phyloP scores from a whole-genome alignment of 2,888 invertebrate species.

The Oscheius myriophilus region DNA sequence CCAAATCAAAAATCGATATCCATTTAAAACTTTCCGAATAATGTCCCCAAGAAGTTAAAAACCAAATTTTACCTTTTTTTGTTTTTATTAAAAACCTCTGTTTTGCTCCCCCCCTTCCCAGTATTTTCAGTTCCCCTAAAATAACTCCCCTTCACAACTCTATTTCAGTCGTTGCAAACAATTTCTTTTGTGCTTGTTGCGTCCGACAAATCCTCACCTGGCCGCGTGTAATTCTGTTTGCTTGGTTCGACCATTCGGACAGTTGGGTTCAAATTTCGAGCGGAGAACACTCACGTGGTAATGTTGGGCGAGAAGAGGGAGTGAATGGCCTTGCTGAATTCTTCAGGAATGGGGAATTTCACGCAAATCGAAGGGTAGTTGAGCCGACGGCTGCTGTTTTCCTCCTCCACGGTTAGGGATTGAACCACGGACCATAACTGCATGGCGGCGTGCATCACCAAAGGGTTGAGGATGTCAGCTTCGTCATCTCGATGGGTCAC shows the following conservation, averaged over 20 bases:
- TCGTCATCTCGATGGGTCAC: slow-evolving; percentile 68
- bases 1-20: too few species aligned
- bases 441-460: slow-evolving; percentile 65
- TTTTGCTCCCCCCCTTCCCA: too few species aligned
- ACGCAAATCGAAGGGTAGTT: slow-evolving; percentile 68
- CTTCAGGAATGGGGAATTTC: slow-evolving; percentile 68
- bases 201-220: slow-evolving; percentile 2
- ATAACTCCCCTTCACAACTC: slow-evolving; percentile 4
- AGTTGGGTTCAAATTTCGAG: slow-evolving; percentile 7
- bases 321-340: slow-evolving; percentile 61
- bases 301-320: slow-evolving; percentile 60
- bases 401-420: slow-evolving; percentile 61
- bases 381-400: slow-evolving; percentile 49
- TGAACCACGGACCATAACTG: slow-evolving; percentile 65
- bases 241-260: slow-evolving; percentile 2
- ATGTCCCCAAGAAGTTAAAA: too few species aligned
- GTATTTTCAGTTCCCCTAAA: too few species aligned
- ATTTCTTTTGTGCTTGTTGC: neutral
- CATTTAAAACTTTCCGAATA: too few species aligned
- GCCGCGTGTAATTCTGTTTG: slow-evolving; percentile 19
- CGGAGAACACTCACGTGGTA: slow-evolving; percentile 51
- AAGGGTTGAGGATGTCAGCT: slow-evolving; percentile 63
- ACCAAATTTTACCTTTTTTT: neutral
- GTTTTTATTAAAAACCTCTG: neutral
- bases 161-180: slow-evolving; percentile 4